phyloP scores from a whole-genome alignment of 1,140 invertebrate genomes.

The Bombus cullumanus region DNA sequence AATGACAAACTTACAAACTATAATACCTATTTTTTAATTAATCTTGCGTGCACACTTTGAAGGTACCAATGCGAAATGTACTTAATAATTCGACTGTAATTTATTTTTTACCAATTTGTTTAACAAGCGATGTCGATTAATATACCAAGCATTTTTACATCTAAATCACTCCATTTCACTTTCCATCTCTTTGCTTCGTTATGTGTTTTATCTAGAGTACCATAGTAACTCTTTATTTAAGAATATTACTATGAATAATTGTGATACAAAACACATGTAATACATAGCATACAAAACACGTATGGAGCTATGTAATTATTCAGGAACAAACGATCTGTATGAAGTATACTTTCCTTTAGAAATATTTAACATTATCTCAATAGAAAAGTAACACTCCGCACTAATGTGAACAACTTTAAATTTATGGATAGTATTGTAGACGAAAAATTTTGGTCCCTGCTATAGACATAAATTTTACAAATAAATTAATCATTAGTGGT shows the following conservation, averaged over 20 bases:
- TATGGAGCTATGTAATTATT: slow-evolving; percentile 36
- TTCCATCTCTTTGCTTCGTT: slow-evolving; percentile 52
- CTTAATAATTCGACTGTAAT: slow-evolving; percentile 45
- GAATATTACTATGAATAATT: slow-evolving; percentile 50
- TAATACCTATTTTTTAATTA: slow-evolving; percentile 60
- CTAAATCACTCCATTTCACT: slow-evolving; percentile 46
- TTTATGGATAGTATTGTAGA: slow-evolving; percentile 29
- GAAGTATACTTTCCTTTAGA: slow-evolving; percentile 44
- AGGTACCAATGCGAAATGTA: slow-evolving; percentile 30
- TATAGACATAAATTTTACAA: slow-evolving; percentile 10
- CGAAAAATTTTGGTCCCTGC: not conserved
- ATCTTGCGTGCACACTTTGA: slow-evolving; percentile 49
- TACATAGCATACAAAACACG: slow-evolving; percentile 18
- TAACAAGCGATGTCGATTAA: slow-evolving; percentile 50
- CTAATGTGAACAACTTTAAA: slow-evolving; percentile 36
- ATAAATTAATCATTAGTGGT: slow-evolving; percentile 23
- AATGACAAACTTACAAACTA: slow-evolving; percentile 31
- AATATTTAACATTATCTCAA: slow-evolving; percentile 35
- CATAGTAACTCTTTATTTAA: slow-evolving; percentile 53
- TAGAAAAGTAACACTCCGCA: slow-evolving; percentile 36
- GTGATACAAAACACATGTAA: slow-evolving; percentile 59
- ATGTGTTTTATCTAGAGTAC: slow-evolving; percentile 58
- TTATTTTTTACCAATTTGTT: slow-evolving; percentile 44
- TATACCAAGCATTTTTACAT: slow-evolving; percentile 63
- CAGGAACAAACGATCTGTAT: slow-evolving; percentile 34